Conservation (phyloP, 2,888 invertebrate genomes). For the Apamea sordens region DNA sequence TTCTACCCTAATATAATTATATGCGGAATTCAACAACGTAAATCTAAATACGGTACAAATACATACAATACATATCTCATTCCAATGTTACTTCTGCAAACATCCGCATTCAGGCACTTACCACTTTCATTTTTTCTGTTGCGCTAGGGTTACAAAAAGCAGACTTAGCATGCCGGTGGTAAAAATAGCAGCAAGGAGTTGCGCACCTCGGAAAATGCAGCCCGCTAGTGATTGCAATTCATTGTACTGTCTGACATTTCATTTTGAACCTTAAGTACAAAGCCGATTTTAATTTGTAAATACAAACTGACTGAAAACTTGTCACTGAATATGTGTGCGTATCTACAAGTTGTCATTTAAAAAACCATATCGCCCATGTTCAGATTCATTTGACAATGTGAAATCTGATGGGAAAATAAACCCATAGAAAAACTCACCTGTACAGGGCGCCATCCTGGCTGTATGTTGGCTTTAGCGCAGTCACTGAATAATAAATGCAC, state of each 20-base stretch:
- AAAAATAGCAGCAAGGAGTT: constrained; percentile 60
- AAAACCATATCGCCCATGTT: not conserved
- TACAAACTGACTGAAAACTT: constrained; percentile 7
- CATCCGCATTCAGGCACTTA: not conserved
- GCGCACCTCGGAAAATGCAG: constrained; percentile 65
- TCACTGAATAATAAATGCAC: constrained; percentile 89
- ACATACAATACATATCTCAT: not conserved
- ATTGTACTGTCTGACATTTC: constrained; percentile 40
- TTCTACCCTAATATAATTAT: not conserved
- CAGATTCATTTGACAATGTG: constrained; percentile 5
- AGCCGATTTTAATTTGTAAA: constrained; percentile 25
- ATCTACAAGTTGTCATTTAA: constrained; percentile 25
- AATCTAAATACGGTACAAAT: not conserved
- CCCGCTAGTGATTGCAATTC: constrained; percentile 55
- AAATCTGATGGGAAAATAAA: constrained; percentile 41
- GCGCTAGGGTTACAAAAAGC: constrained; percentile 30
- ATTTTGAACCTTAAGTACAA: constrained; percentile 57
- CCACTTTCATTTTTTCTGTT: not conserved
- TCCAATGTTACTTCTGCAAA: not conserved
- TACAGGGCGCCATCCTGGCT: constrained; percentile 87
- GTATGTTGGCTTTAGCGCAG: constrained; percentile 79
- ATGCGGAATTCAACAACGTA: not conserved
- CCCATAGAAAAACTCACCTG: constrained; percentile 81
- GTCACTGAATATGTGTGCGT: not conserved
- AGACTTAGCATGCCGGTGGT: constrained; percentile 20